A percentile compares a stretch with the other conserved stretches of the same genome.
Evolutionary conservation across 2,113 vertebrate species (phyloP).

Genomic region (Gadus macrocephalus): DNA sequence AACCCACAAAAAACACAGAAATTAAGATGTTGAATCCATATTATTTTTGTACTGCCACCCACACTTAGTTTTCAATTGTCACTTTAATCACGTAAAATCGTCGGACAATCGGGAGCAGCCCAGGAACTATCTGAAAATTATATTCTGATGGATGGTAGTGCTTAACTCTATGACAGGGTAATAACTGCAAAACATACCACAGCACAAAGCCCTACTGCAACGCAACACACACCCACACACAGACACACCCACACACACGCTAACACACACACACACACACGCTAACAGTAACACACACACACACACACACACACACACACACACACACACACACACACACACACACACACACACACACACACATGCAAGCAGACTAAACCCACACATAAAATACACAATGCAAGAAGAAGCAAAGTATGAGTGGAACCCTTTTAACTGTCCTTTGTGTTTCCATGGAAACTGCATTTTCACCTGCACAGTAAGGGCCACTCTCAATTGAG

Average conservation of each 20-base stretch:
- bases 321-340: conserved; percentile 13
- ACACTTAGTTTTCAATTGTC: conserved; percentile 30
- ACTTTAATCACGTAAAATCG: conserved; percentile 41
- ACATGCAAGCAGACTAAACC: not conserved
- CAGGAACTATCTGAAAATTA: conserved; percentile 25
- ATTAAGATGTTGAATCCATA: conserved; percentile 27
- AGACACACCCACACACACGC: not conserved
- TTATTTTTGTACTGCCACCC: conserved; percentile 29
- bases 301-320: conserved; percentile 9
- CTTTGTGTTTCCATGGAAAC: conserved; percentile 17
- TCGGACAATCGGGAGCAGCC: conserved; percentile 24
- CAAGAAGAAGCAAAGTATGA: not conserved
- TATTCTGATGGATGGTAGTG: conserved; percentile 48
- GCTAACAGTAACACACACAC: conserved; percentile 5
- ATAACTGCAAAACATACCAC: conserved; percentile 23
- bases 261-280: no score
- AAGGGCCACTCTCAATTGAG: no score
- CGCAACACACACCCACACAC: not conserved
- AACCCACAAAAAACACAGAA: conserved; percentile 23
- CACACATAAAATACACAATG: not conserved
- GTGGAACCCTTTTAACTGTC: not conserved
- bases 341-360: not conserved
- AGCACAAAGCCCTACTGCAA: conserved; percentile 1
- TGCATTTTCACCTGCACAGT: conserved; percentile 22
- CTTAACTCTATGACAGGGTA: conserved; percentile 38